Percentiles rank a stretch among this genome's conserved stretches.
These are phyloP conservation scores for Amiota minor DNA, from an alignment of 2,888 invertebrate genomes.

Conservation along the genomic window DNA sequence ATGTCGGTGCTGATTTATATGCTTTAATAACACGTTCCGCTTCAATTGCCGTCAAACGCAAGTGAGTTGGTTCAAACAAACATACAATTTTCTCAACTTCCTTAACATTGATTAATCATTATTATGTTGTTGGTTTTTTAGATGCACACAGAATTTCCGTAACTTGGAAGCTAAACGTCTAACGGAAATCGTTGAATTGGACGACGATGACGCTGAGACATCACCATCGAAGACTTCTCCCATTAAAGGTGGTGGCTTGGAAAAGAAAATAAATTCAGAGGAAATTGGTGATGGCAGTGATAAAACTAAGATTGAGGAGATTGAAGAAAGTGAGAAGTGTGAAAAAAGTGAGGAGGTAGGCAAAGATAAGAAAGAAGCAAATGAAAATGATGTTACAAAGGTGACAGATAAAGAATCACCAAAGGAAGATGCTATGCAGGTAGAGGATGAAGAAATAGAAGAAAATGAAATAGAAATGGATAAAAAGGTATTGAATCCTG, in stretches of 20 bases:
- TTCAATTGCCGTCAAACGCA: constrained; percentile 86
- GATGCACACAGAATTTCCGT: constrained; percentile 67
- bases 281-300: constrained; percentile 39
- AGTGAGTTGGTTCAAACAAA: constrained; percentile 46
- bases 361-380: constrained; percentile 35
- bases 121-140: constrained; percentile 30
- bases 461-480: not conserved
- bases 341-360: constrained; percentile 66
- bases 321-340: constrained; percentile 74
- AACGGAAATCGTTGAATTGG: constrained; percentile 70
- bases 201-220: constrained; percentile 65
- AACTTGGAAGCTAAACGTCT: constrained; percentile 66
- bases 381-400: no score
- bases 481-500: not conserved
- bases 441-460: not conserved
- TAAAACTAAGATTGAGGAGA: constrained; percentile 61
- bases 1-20: constrained; percentile 94
- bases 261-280: constrained; percentile 44
- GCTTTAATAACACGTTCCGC: constrained; percentile 91
- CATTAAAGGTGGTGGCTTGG: constrained; percentile 73
- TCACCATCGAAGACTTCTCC: constrained; percentile 28
- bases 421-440: constrained; percentile 49
- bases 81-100: not conserved
- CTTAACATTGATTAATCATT: not conserved
- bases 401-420: constrained; percentile 32